Evolutionary conservation across 1,140 invertebrate genomes (phyloP).

Genomic region (Cyclargus thomasi): DNA sequence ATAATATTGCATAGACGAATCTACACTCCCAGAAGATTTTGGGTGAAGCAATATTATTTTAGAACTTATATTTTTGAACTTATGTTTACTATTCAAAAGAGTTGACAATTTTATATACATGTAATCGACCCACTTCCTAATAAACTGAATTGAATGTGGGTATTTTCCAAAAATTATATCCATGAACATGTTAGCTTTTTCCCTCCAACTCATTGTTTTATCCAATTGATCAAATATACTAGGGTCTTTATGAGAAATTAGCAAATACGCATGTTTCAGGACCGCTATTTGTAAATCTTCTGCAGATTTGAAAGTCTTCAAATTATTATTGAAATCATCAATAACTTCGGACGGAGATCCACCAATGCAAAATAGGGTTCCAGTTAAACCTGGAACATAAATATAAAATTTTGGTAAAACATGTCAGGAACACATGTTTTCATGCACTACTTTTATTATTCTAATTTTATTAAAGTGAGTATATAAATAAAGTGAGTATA

Average conservation of each 20-base stretch:
- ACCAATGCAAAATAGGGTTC: slow-evolving; percentile 49
- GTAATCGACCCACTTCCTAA: slow-evolving; percentile 34
- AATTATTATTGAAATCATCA: slow-evolving; percentile 29
- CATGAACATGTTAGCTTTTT: slow-evolving; percentile 37
- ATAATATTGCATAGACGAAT: slow-evolving; percentile 14
- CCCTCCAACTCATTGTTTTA: slow-evolving; percentile 33
- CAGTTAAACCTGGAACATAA: slow-evolving; percentile 37
- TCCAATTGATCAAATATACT: slow-evolving; percentile 25
- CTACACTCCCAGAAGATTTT: slow-evolving; percentile 17
- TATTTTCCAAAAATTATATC: slow-evolving; percentile 36
- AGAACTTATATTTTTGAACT: slow-evolving; percentile 32
- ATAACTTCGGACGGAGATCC: slow-evolving; percentile 38
- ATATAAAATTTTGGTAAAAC: not conserved
- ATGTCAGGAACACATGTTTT: not conserved
- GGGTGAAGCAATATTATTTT: slow-evolving; percentile 29
- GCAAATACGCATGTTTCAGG: slow-evolving; percentile 36
- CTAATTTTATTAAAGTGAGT: too few relatives aligned
- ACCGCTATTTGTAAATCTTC: slow-evolving; percentile 38
- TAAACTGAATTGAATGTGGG: slow-evolving; percentile 47
- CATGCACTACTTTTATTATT: too few relatives aligned
- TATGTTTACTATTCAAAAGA: slow-evolving; percentile 23
- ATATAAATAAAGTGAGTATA: not conserved
- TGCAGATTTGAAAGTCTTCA: slow-evolving; percentile 33
- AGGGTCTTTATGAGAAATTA: slow-evolving; percentile 31
- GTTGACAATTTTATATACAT: slow-evolving; percentile 35